Conservation (phyloP, 1,140 invertebrate species). For the Aphelenchoides fujianensis region DNA sequence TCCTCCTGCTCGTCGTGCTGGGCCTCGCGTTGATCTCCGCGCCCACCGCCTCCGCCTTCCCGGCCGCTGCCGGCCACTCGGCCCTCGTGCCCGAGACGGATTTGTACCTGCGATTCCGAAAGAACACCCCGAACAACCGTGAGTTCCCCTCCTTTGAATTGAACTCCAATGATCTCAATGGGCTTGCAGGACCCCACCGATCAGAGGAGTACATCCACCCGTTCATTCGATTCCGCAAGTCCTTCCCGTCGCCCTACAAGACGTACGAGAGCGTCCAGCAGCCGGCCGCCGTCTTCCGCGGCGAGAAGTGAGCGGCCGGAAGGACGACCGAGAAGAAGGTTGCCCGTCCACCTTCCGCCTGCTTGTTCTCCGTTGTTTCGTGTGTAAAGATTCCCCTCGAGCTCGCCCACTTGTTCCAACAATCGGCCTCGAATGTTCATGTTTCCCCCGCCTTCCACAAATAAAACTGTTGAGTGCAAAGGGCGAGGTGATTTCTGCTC, state of each 20-base stretch:
- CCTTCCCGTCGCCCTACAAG: background rate
- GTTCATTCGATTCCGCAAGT: slow-evolving; percentile 14
- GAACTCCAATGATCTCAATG: background rate
- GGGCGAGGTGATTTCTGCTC: no score
- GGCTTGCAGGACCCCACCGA: background rate
- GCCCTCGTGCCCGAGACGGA: background rate
- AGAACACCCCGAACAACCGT: slow-evolving; percentile 5
- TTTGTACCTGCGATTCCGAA: background rate
- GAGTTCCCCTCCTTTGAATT: background rate
- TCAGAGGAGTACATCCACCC: slow-evolving; percentile 6
- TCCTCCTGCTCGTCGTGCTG: background rate
- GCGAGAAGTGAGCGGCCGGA: background rate
- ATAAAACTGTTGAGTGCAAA: no score
- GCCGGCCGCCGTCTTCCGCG: background rate
- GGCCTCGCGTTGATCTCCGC: background rate
- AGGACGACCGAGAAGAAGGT: background rate
- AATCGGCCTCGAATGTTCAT: no score
- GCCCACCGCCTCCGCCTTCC: background rate
- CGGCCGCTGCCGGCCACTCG: background rate
- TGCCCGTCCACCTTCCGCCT: no score
- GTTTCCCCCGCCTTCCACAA: no score
- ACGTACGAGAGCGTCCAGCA: background rate
- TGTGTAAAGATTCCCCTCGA: background rate
- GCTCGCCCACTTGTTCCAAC: background rate
- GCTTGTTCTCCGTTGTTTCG: background rate